Evolutionary conservation across 2,113 vertebrate genomes (phyloP).

Genomic region (Takifugu flavidus): DNA sequence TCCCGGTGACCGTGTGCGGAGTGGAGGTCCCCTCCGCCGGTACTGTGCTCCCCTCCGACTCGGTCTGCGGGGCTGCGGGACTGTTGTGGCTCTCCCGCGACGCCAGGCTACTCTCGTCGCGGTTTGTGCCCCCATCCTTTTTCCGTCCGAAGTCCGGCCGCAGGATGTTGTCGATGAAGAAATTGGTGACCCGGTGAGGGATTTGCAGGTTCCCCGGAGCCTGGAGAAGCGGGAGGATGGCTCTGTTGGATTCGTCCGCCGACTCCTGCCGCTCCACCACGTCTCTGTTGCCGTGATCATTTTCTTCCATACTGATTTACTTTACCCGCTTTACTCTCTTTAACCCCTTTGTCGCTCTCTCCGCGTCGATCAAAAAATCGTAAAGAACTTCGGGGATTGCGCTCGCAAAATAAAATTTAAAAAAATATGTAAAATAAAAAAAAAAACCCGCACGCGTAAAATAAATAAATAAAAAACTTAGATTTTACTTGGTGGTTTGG

Average conservation of each 20-base stretch:
- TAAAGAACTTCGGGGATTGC: slow-evolving; percentile 47
- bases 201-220: slow-evolving; percentile 83
- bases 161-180: slow-evolving; percentile 96
- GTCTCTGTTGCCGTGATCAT: slow-evolving; percentile 79
- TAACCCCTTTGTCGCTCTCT: slow-evolving; percentile 73
- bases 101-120: slow-evolving; percentile 64
- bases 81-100: slow-evolving; percentile 71
- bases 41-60: slow-evolving; percentile 72
- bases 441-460: slow-evolving; percentile 34
- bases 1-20: slow-evolving; percentile 71
- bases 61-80: slow-evolving; percentile 71
- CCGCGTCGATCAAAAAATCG: slow-evolving; percentile 37
- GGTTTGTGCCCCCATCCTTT: slow-evolving; percentile 76
- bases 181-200: slow-evolving; percentile 92
- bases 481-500: slow-evolving; percentile 54
- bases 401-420: slow-evolving; percentile 1
- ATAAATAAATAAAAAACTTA: slow-evolving; percentile 55
- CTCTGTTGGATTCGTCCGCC: slow-evolving; percentile 80
- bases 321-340: slow-evolving; percentile 67
- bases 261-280: slow-evolving; percentile 78
- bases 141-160: slow-evolving; percentile 90
- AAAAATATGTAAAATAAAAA: not conserved
- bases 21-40: slow-evolving; percentile 84
- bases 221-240: slow-evolving; percentile 78
- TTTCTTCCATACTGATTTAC: slow-evolving; percentile 88